Evolutionary conservation across 2,113 vertebrate genomes (phyloP).

Genomic region (Pipa parva): DNA sequence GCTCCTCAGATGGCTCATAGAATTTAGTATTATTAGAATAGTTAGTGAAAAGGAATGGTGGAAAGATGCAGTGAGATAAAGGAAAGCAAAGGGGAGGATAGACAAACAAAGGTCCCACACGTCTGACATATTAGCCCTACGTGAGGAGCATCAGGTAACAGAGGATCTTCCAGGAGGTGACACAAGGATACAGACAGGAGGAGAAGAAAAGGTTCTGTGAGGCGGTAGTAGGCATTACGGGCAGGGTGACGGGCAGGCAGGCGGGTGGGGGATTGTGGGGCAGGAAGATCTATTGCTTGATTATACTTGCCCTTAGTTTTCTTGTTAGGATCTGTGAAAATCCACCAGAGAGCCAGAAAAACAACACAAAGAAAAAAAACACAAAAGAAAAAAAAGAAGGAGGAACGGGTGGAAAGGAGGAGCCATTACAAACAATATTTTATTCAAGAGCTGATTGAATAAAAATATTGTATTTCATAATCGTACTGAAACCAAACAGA

Average conservation of each 20-base stretch:
- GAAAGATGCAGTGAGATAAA: conserved; percentile 49
- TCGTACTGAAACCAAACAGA: conserved; percentile 78
- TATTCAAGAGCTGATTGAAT: conserved; percentile 99
- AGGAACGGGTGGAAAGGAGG: conserved; percentile 82
- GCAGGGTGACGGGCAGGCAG: conserved; percentile 70
- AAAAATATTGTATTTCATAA: conserved; percentile 99
- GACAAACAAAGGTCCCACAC: conserved; percentile 45
- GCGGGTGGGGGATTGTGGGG: conserved; percentile 59
- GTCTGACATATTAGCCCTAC: conserved; percentile 5
- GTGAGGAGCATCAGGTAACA: conserved; percentile 29
- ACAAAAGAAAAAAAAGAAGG: conserved; percentile 92
- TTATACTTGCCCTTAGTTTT: conserved; percentile 98
- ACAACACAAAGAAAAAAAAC: conserved; percentile 92
- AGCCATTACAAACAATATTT: conserved; percentile 99
- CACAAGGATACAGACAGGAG: conserved; percentile 38
- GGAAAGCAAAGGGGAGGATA: conserved; percentile 42
- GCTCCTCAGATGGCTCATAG: conserved; percentile 46
- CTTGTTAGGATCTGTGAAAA: conserved; percentile 91
- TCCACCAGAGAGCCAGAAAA: conserved; percentile 99
- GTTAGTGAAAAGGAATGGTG: conserved; percentile 40
- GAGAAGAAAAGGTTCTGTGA: conserved; percentile 61
- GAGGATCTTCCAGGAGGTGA: conserved; percentile 53
- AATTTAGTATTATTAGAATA: conserved; percentile 31
- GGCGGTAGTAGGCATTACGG: conserved; percentile 63
- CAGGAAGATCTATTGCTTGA: conserved; percentile 71